These are phyloP conservation scores for Antedon bifida DNA, from an alignment of 35 echinoderm and acorn worm genomes.

Conservation along the genomic window DNA sequence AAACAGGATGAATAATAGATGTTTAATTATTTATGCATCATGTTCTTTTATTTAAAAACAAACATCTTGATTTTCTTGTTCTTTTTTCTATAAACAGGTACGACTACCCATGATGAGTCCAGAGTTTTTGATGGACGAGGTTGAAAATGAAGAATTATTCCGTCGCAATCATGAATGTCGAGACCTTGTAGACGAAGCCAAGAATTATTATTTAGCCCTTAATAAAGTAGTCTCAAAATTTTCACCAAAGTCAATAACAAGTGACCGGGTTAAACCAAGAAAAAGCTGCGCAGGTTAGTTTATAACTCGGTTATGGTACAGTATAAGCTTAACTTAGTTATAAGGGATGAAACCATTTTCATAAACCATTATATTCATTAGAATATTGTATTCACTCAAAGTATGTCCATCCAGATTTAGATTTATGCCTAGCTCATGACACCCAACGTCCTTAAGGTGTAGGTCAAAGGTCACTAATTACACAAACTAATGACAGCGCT, in stretches of 20 bases:
- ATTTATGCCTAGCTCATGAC: not conserved
- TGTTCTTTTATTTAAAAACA: too few relatives aligned
- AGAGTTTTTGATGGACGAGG: constrained; percentile 57
- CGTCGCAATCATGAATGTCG: constrained; percentile 64
- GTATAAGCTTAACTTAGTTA: not conserved
- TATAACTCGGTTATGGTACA: not conserved
- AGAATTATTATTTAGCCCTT: constrained; percentile 87
- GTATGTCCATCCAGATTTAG: not conserved
- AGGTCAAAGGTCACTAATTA: not conserved
- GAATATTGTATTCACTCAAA: too few relatives aligned
- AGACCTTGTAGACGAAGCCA: constrained; percentile 85
- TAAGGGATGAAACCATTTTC: not conserved
- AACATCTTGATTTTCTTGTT: not conserved
- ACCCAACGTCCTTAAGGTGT: not conserved
- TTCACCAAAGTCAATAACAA: constrained; percentile 29
- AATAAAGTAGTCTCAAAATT: constrained; percentile 38
- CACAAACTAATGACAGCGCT: not conserved
- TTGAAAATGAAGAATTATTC: constrained; percentile 76
- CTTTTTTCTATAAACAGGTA: constrained; percentile 26
- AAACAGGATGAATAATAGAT: too few relatives aligned
- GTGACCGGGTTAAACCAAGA: constrained; percentile 40
- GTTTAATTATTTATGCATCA: too few relatives aligned
- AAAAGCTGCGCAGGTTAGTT: constrained; percentile 86
- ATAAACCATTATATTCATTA: too few relatives aligned
- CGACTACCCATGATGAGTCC: constrained; percentile 76